phyloP scores from a whole-genome alignment of 30 jellyfish, hydroid and myxozoan genomes.

The Nemopilema nomurai region DNA sequence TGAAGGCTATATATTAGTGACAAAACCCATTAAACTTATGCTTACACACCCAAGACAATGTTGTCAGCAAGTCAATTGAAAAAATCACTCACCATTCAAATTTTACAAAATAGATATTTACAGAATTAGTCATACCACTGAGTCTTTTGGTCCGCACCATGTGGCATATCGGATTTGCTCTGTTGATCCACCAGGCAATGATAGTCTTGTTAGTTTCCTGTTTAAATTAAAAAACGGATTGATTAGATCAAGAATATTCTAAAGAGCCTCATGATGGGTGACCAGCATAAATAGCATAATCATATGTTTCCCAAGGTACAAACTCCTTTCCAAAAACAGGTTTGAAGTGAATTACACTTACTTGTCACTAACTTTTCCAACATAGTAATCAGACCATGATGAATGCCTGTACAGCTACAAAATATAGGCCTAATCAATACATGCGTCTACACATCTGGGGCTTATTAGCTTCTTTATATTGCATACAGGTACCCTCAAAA shows the following conservation, averaged over 20 bases:
- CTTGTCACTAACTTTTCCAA: slow-evolving; percentile 50
- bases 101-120: neutral
- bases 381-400: slow-evolving; percentile 72
- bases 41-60: too few relatives aligned
- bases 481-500: too few relatives aligned
- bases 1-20: too few relatives aligned
- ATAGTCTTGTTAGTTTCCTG: slow-evolving; percentile 32
- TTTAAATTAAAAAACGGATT: neutral
- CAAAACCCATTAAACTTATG: too few relatives aligned
- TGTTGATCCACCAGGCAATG: slow-evolving; percentile 69
- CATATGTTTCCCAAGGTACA: neutral
- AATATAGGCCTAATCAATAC: neutral
- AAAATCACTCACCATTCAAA: neutral
- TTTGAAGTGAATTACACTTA: slow-evolving; percentile 4
- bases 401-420: slow-evolving; percentile 92
- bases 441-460: too few relatives aligned
- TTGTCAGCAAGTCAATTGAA: too few relatives aligned
- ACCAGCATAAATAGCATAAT: too few relatives aligned
- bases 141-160: slow-evolving; percentile 77
- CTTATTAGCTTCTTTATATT: too few relatives aligned
- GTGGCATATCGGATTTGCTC: slow-evolving; percentile 88
- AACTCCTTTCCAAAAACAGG: neutral
- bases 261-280: too few relatives aligned
- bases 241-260: too few relatives aligned
- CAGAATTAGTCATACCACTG: slow-evolving; percentile 58